Base-by-base conservation (phyloP, 2,797 vertebrate species). In the Coreius guichenoti region DNA sequence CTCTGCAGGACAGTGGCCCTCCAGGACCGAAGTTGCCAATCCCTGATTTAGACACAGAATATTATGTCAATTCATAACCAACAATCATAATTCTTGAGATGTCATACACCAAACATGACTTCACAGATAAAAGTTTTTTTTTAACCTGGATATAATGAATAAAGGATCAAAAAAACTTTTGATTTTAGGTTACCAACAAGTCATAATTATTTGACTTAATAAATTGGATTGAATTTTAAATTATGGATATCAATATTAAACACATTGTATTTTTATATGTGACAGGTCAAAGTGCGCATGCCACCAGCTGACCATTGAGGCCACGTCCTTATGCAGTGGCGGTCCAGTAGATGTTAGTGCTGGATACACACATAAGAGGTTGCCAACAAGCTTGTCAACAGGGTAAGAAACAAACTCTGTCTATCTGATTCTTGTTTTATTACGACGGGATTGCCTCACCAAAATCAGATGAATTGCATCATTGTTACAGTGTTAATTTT, bases 321-420 rank as follows among this genome's bases (percentile, higher is more conserved):
- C 95, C 0, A 97, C 96, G 0, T 94, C 94, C 74, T 96, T 96
- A 82, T 95, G 95, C 23, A 94, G 92, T 0, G 95, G 95, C 0
- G 96, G 95, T 5, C 96, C 96, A 75, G 86, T 94, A 83, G 96
- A 96, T 90, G 81, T 91, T 70, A 94, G 92, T n/a, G 94, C 95
- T 0, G 96, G 96, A 4, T 97, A 96, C 93, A 94, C 95, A 26
- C 90, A 97, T 90, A 97, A 97, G 88, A 89, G 96, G 43, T 89
- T 97, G 81, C 94, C 96, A 23, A 95, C 95, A 26, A 95, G 95
- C 45, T 93, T 97, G 0, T 94, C 96, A 0, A 97, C 96, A 11
- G 97, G 97, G 97, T 97, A 85, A 95, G 95, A 87, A 49, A 16
- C 39, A 7, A 26, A 8, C 61, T 33, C 14, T 3, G 2, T 78